Evolutionary conservation across 2,888 invertebrate species (phyloP).

Genomic region (Thymelicus lineola): DNA sequence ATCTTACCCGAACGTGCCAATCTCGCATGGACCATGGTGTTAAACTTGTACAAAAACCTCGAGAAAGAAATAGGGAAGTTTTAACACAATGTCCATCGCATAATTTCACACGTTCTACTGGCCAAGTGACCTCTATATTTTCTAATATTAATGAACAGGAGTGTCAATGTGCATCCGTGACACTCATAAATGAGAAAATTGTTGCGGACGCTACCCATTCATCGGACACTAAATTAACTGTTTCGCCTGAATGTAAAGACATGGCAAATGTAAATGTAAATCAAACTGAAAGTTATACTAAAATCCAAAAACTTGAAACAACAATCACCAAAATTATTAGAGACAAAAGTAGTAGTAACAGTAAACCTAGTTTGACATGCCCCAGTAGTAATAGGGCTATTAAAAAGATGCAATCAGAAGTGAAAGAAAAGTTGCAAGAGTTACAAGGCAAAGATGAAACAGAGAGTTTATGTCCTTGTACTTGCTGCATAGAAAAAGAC

Average conservation of each 20-base stretch:
- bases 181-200: slow-evolving; percentile 26
- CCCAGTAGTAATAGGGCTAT: neutral
- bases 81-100: slow-evolving; percentile 42
- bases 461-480: slow-evolving; percentile 3
- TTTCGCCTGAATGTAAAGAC: neutral
- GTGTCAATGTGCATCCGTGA: slow-evolving; percentile 21
- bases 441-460: neutral
- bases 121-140: slow-evolving; percentile 22
- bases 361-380: neutral
- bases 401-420: slow-evolving; percentile 1
- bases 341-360: slow-evolving; percentile 13
- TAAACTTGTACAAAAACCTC: slow-evolving; percentile 43
- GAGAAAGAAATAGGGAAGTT: slow-evolving; percentile 41
- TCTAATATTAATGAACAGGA: neutral
- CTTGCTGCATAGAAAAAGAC: slow-evolving; percentile 6
- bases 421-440: slow-evolving; percentile 8
- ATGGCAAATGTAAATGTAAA: neutral
- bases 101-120: slow-evolving; percentile 31
- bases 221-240: slow-evolving; percentile 6
- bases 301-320: slow-evolving; percentile 2
- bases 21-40: slow-evolving; percentile 32
- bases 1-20: neutral
- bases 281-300: neutral
- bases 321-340: slow-evolving; percentile 14
- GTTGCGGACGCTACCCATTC: slow-evolving; percentile 9